Conservation (phyloP, 2,797 vertebrate genomes). For the Melanitta fusca region DNA sequence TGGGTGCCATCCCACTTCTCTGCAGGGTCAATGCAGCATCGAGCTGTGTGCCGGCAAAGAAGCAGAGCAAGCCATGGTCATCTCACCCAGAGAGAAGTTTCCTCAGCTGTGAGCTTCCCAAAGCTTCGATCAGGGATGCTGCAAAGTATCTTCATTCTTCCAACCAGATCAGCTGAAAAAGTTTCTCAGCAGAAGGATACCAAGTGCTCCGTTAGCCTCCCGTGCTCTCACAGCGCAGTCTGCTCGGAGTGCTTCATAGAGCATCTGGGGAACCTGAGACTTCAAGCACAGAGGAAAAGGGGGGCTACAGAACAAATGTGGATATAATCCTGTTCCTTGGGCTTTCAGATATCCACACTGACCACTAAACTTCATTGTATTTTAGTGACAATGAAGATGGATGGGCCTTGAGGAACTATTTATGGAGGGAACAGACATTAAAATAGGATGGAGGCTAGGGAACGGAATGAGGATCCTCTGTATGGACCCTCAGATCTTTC, state of each 20-base stretch:
- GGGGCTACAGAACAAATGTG: not conserved
- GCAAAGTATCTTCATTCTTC: not conserved
- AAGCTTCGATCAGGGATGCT: not conserved
- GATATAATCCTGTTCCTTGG: not conserved
- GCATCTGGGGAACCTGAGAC: not conserved
- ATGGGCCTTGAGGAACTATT: not conserved
- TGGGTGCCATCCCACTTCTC: not conserved
- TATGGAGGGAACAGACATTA: not conserved
- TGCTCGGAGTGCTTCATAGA: not conserved
- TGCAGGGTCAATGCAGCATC: not conserved
- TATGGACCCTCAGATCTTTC: not conserved
- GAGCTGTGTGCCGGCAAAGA: not conserved
- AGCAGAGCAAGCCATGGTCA: not conserved
- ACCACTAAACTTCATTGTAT: not conserved
- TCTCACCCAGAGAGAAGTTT: not conserved
- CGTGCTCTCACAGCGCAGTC: not conserved
- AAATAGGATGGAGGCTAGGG: not conserved
- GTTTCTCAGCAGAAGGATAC: not conserved
- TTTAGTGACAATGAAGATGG: not conserved
- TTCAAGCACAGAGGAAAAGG: not conserved
- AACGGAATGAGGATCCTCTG: not conserved
- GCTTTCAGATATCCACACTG: not conserved
- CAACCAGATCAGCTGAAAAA: not conserved
- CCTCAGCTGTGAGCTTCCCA: not conserved
- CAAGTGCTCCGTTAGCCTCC: not conserved